A percentile compares a stretch with the other conserved stretches of the same genome.
Conservation (phyloP, 2,113 vertebrate species). For the Trochalopteron elliotii region DNA sequence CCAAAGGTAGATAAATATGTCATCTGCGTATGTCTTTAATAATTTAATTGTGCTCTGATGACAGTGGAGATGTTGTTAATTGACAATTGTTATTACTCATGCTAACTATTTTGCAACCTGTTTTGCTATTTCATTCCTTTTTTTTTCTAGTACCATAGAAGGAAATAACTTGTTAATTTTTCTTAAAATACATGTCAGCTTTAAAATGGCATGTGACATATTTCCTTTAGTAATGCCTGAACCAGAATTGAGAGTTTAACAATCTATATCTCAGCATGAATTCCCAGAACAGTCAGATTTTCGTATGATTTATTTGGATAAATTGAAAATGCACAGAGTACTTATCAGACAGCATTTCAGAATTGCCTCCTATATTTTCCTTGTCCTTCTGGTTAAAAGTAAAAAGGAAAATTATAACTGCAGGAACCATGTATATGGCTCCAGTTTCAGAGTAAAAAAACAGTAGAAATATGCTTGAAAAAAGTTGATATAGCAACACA, state of each 20-base stretch:
- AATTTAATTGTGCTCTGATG: not conserved
- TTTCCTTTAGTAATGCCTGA: not conserved
- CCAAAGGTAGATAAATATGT: not conserved
- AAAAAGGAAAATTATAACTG: not conserved
- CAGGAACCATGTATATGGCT: not conserved
- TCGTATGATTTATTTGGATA: not conserved
- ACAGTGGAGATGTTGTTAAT: not conserved
- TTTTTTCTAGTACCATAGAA: not conserved
- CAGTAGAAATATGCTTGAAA: not conserved
- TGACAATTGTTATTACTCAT: not conserved
- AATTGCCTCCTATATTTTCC: not conserved
- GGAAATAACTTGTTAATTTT: not conserved
- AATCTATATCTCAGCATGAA: not conserved
- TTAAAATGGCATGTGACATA: not conserved
- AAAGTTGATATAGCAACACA: not conserved
- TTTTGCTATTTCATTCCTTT: not conserved
- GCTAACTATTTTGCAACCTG: not conserved
- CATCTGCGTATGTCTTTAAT: not conserved
- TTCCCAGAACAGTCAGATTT: not conserved
- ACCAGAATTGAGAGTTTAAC: not conserved
- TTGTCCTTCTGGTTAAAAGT: not conserved
- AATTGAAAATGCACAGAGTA: not conserved
- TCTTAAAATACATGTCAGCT: not conserved
- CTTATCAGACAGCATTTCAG: not conserved
- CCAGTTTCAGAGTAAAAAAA: not conserved